Evolutionary conservation across 1,140 invertebrate species (phyloP).

Genomic region (Notospermus geniculatus): DNA sequence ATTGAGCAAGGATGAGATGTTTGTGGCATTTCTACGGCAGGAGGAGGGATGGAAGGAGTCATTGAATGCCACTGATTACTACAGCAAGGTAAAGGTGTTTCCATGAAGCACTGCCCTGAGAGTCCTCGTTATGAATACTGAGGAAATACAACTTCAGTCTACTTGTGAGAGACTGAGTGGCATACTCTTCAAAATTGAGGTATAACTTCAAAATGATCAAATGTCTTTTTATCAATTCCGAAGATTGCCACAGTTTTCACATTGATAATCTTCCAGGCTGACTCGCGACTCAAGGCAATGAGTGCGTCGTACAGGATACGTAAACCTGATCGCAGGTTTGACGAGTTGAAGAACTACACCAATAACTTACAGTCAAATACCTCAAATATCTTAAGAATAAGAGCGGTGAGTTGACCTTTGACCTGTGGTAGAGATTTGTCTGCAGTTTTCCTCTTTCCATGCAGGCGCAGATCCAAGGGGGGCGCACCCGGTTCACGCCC

Average conservation of each 20-base stretch:
- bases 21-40: constrained; percentile 72
- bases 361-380: constrained; percentile 67
- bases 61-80: constrained; percentile 63
- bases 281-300: constrained; percentile 73
- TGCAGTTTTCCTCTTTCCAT: too few relatives aligned
- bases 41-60: constrained; percentile 73
- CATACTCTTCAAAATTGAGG: too few relatives aligned
- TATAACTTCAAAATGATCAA: too few relatives aligned
- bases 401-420: constrained; percentile 54
- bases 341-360: constrained; percentile 73
- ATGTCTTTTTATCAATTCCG: too few relatives aligned
- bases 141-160: too few relatives aligned
- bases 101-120: too few relatives aligned
- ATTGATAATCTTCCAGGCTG: constrained; percentile 68
- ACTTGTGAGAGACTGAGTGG: too few relatives aligned
- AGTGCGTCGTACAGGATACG: constrained; percentile 73
- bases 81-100: constrained; percentile 61
- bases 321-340: constrained; percentile 72
- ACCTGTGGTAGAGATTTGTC: constrained; percentile 30
- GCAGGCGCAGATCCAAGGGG: too few relatives aligned
- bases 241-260: too few relatives aligned
- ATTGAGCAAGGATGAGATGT: constrained; percentile 73
- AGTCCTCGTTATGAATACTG: too few relatives aligned
- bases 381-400: constrained; percentile 49
- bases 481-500: too few relatives aligned